Evolutionary conservation across 2,113 vertebrate species (phyloP), one percentile per base, ranked within the genome.

Genomic region (Todiramphus saurophagus): DNA sequence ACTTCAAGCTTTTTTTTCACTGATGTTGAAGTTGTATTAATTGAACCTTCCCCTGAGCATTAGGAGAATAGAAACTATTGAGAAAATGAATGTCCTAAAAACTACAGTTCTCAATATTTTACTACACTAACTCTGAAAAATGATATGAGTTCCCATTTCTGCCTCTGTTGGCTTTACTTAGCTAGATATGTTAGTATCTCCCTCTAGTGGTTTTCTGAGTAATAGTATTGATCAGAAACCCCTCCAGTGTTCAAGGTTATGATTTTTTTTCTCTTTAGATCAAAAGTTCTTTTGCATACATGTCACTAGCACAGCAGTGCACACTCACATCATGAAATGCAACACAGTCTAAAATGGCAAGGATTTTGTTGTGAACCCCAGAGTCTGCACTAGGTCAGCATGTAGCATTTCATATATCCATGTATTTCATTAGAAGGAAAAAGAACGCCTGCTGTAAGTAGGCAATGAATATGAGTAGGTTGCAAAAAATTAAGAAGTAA

Each of bases 141-240:
- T 43, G 2, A 41, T 21, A 28, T 8, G n/a, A 85, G 5, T 46
- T 92, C 82, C 25, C 18, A 16, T 23, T 68, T 89, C 44, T 78
- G 23, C 27, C 55, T 72, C 44, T 39, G 37, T n/a, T 51, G 31
- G 27, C 31, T 95, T 17, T 58, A 59, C 33, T 48, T 64, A 82
- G 66, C 92, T 74, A 92, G 51, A 33, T 76, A 96, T 83, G 95
- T 70, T 74, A 96, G 94, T 76, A 97, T 91, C 98, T 97, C 97
- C 97, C 97, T 96, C 97, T 98, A 97, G 97, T 97, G 97, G 97
- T 87, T 85, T 94, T 44, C 78, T 83, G 59, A 62, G 46, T 58
- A 64, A 81, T 63, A 85, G 56, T 69, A 87, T 64, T 53, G 76
- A 83, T 79, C 66, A 87, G 76, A 75, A 43, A 43, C 8, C 21